Conservation (phyloP, 1,140 invertebrate species). For the Oncopodura yosiiana region DNA sequence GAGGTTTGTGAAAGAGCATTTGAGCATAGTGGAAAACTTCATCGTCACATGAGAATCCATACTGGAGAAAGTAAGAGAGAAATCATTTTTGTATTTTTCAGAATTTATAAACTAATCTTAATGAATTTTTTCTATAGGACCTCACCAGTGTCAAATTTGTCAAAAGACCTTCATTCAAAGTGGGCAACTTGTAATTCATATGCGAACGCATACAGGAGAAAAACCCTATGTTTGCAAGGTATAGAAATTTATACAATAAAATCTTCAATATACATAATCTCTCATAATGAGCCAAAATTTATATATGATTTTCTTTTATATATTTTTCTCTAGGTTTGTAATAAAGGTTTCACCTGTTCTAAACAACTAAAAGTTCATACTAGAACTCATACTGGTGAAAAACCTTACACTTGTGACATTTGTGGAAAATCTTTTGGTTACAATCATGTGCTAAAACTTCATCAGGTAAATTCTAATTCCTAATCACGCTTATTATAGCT, state of each 20-base stretch:
- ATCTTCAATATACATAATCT: constrained; percentile 30
- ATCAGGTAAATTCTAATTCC: constrained; percentile 39
- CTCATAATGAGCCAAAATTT: too few relatives aligned
- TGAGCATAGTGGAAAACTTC: constrained; percentile 82
- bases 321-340: too few relatives aligned
- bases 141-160: constrained; percentile 72
- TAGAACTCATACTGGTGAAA: constrained; percentile 73
- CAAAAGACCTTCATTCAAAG: constrained; percentile 80
- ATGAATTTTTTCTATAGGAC: too few relatives aligned
- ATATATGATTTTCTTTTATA: too few relatives aligned
- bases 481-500: neutral
- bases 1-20: constrained; percentile 82
- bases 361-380: constrained; percentile 80
- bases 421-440: constrained; percentile 78
- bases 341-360: constrained; percentile 69
- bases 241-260: too few relatives aligned
- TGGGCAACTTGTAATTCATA: constrained; percentile 59
- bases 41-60: constrained; percentile 75
- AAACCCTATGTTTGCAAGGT: constrained; percentile 81
- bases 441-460: constrained; percentile 76
- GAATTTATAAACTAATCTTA: too few relatives aligned
- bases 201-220: constrained; percentile 73
- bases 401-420: constrained; percentile 61
- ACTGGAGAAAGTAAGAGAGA: constrained; percentile 74
- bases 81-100: too few relatives aligned